Evolutionary conservation across 1,140 invertebrate species (phyloP).

Genomic region (Drosophila cardini): DNA sequence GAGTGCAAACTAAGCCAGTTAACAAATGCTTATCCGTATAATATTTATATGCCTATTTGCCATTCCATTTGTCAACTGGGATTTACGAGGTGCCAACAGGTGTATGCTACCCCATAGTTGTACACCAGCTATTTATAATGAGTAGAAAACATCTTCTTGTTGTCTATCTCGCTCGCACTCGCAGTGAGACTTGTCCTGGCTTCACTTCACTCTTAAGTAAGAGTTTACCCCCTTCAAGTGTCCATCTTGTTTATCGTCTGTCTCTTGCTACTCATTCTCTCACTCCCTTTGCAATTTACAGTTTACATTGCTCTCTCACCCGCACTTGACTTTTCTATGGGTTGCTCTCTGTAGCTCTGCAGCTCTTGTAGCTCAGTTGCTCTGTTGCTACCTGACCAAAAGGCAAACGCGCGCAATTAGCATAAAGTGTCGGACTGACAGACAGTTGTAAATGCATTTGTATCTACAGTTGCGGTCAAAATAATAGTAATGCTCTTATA

Average conservation of each 20-base stretch:
- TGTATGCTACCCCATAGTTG: not conserved
- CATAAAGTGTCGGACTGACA: slow-evolving; percentile 68
- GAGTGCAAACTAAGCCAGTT: not conserved
- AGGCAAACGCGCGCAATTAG: slow-evolving; percentile 79
- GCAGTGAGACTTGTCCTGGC: not conserved
- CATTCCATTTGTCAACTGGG: slow-evolving; percentile 35
- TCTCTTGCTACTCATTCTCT: not conserved
- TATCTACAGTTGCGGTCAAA: not conserved
- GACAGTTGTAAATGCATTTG: slow-evolving; percentile 36
- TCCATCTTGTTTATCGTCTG: not conserved
- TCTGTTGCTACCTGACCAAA: slow-evolving; percentile 61
- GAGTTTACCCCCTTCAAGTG: not conserved
- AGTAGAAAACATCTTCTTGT: slow-evolving; percentile 3
- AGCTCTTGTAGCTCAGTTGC: slow-evolving; percentile 13
- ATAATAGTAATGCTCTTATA: no score
- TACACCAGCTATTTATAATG: slow-evolving; percentile 2
- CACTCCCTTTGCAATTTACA: not conserved
- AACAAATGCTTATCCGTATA: slow-evolving; percentile 1
- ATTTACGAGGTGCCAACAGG: slow-evolving; percentile 31
- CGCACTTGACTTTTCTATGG: slow-evolving; percentile 63
- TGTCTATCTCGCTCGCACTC: not conserved
- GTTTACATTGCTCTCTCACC: not conserved
- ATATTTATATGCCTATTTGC: slow-evolving; percentile 1
- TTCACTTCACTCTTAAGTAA: not conserved
- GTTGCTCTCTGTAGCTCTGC: slow-evolving; percentile 26